Evolutionary conservation across 2,888 invertebrate genomes (phyloP).

Genomic region (Timandra comae): DNA sequence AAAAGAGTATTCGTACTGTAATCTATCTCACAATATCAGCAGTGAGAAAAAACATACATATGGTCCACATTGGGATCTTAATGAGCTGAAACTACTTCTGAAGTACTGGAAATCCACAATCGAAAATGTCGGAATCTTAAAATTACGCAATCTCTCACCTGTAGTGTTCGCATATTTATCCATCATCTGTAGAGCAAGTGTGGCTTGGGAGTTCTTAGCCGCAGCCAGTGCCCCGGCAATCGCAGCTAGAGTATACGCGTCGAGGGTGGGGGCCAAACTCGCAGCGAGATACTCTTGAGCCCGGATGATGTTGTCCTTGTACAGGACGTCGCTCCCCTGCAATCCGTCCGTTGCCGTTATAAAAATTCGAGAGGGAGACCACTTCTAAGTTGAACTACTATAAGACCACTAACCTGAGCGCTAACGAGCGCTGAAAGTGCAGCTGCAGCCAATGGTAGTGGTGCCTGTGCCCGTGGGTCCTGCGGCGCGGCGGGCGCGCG

Average conservation of each 20-base stretch:
- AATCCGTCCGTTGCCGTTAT: no score
- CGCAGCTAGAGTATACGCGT: slow-evolving; percentile 86
- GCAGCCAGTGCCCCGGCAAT: slow-evolving; percentile 85
- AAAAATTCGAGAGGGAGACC: no score
- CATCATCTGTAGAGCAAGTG: slow-evolving; percentile 72
- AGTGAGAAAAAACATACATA: no score
- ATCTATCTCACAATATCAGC: no score
- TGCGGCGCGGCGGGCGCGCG: slow-evolving; percentile 79
- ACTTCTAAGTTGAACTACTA: no score
- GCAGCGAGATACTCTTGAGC: slow-evolving; percentile 85
- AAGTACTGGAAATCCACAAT: no score
- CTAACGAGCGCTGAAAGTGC: slow-evolving; percentile 86
- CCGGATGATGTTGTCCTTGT: slow-evolving; percentile 83
- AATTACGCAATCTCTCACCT: no score
- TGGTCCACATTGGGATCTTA: no score
- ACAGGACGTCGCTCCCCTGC: slow-evolving; percentile 60
- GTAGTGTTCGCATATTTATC: slow-evolving; percentile 68
- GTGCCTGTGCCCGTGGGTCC: slow-evolving; percentile 48
- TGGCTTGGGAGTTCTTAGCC: slow-evolving; percentile 83
- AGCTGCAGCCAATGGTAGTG: slow-evolving; percentile 86
- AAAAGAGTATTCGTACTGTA: no score
- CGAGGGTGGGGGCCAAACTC: slow-evolving; percentile 78
- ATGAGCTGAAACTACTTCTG: no score
- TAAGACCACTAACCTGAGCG: slow-evolving; percentile 43
- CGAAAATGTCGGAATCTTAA: no score